Evolutionary conservation across 2,797 vertebrate species (phyloP), one percentile per base, ranked within the genome.

Genomic region (Melanotaenia boesemani): DNA sequence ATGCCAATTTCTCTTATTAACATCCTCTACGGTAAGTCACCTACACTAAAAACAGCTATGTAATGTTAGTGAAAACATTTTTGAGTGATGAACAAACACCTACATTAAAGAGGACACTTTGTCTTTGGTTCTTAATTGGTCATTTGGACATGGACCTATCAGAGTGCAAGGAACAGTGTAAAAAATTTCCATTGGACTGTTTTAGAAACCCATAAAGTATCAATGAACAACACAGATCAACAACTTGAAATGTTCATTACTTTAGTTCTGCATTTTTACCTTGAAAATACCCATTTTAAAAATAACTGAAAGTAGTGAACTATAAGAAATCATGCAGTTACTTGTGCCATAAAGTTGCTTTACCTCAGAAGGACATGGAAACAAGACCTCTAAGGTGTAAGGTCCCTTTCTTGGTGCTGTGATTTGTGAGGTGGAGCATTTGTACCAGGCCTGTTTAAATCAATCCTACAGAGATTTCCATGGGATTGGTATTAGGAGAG

Each of bases 1-100:
- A 99, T 99, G 98, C 97, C 98, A 0, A 89, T 96, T 64, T 98
- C 98, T 32, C 96, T 99, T 81, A 94, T 99, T 80, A 94, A 96
- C 90, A 96, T 99, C 58, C 95, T 99, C 41, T 97, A 98, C 0
- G 97, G 98, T 99, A 92, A 97, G 98, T 96, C 18, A 20, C 2
- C 1, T 4, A 26, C 10, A 4, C 37, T 41, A 20, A 22, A 63
- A 58, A 54, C 60, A 34, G 9, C 16, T 63, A 1, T 0, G 54
- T 30, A 30, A 55, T 22, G 52, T 12, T 26, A 3, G 52, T 26
- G 18, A 50, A 22, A 24, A 52, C 2, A 8, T 13, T 52, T n/a
- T 11, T 22, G n/a, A 52, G 7, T 54, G 10, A 26, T 3, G 9
- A 54, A 13, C 1, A 54, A 26, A 52, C 8, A 50, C 20, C 9